Conservation (phyloP, 1,140 invertebrate genomes). For the Drosophila pachea region DNA sequence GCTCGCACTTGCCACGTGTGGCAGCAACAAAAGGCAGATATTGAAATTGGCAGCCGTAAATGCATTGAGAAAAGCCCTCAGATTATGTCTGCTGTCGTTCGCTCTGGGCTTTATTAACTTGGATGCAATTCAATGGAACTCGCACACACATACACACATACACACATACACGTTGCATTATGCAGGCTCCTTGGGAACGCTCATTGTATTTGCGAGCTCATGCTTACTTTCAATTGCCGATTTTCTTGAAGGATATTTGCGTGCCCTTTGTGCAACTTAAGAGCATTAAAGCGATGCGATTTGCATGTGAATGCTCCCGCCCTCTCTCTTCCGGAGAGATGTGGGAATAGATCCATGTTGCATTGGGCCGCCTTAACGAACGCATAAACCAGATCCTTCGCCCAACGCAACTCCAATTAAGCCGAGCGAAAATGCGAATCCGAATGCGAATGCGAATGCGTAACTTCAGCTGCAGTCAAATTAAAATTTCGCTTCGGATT, state of each 20-base stretch:
- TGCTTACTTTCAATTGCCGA: neutral
- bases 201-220: slow-evolving; percentile 5
- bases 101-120: slow-evolving; percentile 6
- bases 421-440: neutral
- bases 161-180: slow-evolving; percentile 20
- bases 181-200: neutral
- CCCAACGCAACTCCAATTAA: neutral
- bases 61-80: slow-evolving; percentile 35
- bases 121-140: slow-evolving; percentile 18
- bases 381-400: too few relatives aligned
- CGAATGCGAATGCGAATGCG: neutral
- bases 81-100: slow-evolving; percentile 21
- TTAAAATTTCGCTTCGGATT: slow-evolving; percentile 16
- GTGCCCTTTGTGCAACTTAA: neutral
- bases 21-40: too few relatives aligned
- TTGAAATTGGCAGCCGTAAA: slow-evolving; percentile 27
- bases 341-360: too few relatives aligned
- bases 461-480: neutral
- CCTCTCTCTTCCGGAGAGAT: too few relatives aligned
- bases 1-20: too few relatives aligned
- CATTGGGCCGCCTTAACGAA: too few relatives aligned
- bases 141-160: neutral
- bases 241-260: neutral
- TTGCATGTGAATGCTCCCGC: too few relatives aligned
- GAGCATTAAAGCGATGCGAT: neutral